Percentiles rank a stretch among this genome's conserved stretches.
These are phyloP conservation scores for Vespertilio murinus DNA, from an alignment of 2,797 vertebrate genomes.

Conservation along the genomic window DNA sequence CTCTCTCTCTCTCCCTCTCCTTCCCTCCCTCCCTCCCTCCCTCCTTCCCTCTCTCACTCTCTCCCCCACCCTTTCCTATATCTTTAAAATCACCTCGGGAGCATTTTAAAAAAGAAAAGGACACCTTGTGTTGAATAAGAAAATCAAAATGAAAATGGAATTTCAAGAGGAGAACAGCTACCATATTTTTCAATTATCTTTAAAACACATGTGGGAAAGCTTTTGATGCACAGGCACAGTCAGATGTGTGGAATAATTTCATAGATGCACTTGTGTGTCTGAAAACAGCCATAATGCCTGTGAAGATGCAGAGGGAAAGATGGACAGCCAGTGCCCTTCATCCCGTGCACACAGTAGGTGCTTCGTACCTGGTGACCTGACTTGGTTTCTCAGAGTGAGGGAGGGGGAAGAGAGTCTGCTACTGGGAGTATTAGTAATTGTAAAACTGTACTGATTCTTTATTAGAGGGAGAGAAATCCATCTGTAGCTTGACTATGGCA, in stretches of 20 bases:
- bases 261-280: accelerated
- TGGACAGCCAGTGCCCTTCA: neutral
- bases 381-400: neutral
- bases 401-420: neutral
- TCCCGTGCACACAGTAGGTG: neutral
- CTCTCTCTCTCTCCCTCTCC: neutral
- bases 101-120: neutral
- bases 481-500: neutral
- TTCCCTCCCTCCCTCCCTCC: too few relatives aligned
- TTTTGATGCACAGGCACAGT: neutral
- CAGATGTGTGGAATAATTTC: neutral
- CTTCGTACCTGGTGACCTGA: neutral
- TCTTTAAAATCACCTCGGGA: neutral
- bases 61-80: neutral
- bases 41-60: too few relatives aligned
- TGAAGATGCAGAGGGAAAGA: neutral
- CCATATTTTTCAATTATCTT: neutral
- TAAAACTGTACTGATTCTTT: neutral
- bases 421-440: neutral
- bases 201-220: neutral
- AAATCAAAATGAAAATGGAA: constrained; percentile 44
- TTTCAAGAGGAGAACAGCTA: neutral
- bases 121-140: neutral
- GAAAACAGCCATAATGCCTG: neutral
- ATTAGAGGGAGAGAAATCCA: neutral